phyloP scores from a whole-genome alignment of 2,888 invertebrate genomes.

The Coenonympha glycerion region DNA sequence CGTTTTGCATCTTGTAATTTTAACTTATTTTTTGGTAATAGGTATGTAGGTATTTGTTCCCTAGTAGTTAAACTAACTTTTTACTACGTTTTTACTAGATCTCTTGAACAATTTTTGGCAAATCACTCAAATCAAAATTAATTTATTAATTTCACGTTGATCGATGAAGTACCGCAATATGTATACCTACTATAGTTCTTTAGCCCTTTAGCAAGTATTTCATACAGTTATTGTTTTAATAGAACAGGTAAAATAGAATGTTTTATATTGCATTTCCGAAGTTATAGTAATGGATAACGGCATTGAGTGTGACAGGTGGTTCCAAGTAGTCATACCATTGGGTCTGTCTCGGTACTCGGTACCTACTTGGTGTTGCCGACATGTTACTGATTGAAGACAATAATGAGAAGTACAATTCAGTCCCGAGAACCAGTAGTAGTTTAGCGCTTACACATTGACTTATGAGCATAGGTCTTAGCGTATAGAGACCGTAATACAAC shows the following conservation, averaged over 20 bases:
- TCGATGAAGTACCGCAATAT: too few species aligned
- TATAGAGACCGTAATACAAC: constrained; percentile 14
- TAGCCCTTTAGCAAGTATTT: background rate
- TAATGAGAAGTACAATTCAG: constrained; percentile 19
- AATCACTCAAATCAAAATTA: too few species aligned
- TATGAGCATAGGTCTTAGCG: background rate
- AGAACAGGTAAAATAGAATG: background rate
- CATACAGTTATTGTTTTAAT: background rate
- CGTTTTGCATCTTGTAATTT: too few species aligned
- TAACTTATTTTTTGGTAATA: too few species aligned
- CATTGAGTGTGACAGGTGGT: constrained; percentile 17
- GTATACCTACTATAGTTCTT: too few species aligned
- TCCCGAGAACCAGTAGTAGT: background rate
- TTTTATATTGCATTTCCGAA: constrained; percentile 26
- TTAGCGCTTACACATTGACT: background rate
- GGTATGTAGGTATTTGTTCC: too few species aligned
- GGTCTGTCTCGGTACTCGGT: constrained; percentile 16
- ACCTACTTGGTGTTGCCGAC: too few species aligned
- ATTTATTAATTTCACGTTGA: too few species aligned
- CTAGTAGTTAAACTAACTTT: too few species aligned
- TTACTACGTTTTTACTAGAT: too few species aligned
- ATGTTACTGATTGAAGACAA: constrained; percentile 23
- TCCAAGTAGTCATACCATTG: constrained; percentile 26
- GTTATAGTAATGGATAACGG: constrained; percentile 28
- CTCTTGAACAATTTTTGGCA: too few species aligned